A percentile compares a stretch with the other conserved stretches of the same genome.
These are phyloP conservation scores for Lophius americanus DNA, from an alignment of 2,797 vertebrate species.

Conservation along the genomic window DNA sequence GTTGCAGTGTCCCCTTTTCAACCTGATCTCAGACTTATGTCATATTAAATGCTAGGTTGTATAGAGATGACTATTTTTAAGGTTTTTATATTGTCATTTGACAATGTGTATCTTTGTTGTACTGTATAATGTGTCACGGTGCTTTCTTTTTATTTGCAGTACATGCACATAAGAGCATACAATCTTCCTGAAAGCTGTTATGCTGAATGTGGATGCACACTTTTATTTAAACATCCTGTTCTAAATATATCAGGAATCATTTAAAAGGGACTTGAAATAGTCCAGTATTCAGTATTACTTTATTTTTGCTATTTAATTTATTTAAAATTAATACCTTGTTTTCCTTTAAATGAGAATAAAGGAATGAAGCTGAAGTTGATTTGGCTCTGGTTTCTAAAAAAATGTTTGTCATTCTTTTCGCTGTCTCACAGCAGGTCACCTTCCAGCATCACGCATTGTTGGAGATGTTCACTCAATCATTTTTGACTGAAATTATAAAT, in stretches of 20 bases:
- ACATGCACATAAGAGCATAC: slow-evolving; percentile 28
- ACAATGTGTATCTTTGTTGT: slow-evolving; percentile 30
- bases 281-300: slow-evolving; percentile 46
- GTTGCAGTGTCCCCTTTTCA: slow-evolving; percentile 22
- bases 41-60: slow-evolving; percentile 45
- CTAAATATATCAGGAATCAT: slow-evolving; percentile 24
- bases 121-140: slow-evolving; percentile 30
- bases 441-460: no score
- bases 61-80: slow-evolving; percentile 57
- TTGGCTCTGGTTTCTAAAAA: slow-evolving; percentile 1
- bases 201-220: slow-evolving; percentile 51
- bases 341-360: slow-evolving; percentile 78
- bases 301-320: slow-evolving; percentile 72
- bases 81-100: slow-evolving; percentile 45
- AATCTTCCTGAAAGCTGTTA: slow-evolving; percentile 50
- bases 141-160: slow-evolving; percentile 43
- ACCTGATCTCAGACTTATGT: slow-evolving; percentile 21
- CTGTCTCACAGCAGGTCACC: background rate
- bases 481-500: background rate
- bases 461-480: background rate
- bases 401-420: slow-evolving; percentile 1
- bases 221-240: slow-evolving; percentile 27
- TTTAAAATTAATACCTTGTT: slow-evolving; percentile 52
- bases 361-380: slow-evolving; percentile 29
- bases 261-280: slow-evolving; percentile 44